Conservation (phyloP, 1,140 invertebrate genomes). For the Ladona fulva region DNA sequence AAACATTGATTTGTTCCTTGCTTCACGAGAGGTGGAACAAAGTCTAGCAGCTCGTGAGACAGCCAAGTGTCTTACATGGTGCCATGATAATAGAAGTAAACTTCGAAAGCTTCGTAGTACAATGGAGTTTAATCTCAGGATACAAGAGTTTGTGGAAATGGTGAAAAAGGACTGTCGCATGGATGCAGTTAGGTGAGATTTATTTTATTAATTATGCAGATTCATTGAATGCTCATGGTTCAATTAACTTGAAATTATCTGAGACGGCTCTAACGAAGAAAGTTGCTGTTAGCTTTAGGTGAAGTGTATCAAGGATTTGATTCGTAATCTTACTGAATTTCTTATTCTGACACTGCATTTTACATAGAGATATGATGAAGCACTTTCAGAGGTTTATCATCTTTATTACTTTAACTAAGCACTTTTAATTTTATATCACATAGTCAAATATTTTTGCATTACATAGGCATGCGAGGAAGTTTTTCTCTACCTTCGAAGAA, state of each 20-base stretch:
- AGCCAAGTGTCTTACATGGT: conserved; percentile 87
- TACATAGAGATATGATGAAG: too few species aligned
- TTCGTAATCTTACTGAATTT: too few species aligned
- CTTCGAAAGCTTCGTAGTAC: conserved; percentile 83
- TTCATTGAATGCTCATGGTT: too few species aligned
- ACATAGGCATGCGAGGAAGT: conserved; percentile 80
- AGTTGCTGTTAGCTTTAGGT: too few species aligned
- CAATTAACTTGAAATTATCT: too few species aligned
- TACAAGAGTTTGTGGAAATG: conserved; percentile 93
- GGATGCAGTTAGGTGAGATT: conserved; percentile 69
- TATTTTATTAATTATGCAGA: background rate
- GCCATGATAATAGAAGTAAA: conserved; percentile 94
- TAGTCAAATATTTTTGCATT: conserved; percentile 17
- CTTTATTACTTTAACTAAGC: too few species aligned
- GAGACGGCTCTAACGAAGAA: too few species aligned
- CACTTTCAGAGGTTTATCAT: too few species aligned
- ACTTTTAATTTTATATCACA: too few species aligned
- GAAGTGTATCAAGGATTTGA: too few species aligned
- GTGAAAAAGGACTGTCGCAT: conserved; percentile 74
- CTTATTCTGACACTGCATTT: too few species aligned
- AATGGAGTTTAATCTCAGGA: conserved; percentile 85
- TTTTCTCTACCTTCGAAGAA: conserved; percentile 79
- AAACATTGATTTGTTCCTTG: conserved; percentile 87
- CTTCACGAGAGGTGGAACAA: conserved; percentile 78
- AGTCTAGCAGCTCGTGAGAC: conserved; percentile 73